Base-by-base conservation (phyloP, 1,140 invertebrate genomes). In the Berghia stephanieae region DNA sequence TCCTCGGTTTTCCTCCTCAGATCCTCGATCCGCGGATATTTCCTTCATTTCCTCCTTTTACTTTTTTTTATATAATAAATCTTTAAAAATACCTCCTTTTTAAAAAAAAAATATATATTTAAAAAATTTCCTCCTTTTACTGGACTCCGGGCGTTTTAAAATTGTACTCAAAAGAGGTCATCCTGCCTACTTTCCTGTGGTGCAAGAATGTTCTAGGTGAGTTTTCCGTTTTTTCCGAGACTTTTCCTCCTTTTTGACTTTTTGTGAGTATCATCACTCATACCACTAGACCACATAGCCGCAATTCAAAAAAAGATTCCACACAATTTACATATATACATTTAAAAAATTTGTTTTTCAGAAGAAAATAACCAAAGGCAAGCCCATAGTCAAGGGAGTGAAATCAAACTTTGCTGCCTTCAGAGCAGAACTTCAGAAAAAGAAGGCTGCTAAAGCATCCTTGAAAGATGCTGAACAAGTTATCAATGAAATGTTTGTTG, bases 401-500 rank as follows among this genome's bases (percentile, higher is more conserved):
- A 85, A 81, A 40, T 88, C 87, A 1, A 88, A 88, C 68, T 89
- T 89, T 85, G 86, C 87, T n/a, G 82, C 81, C 0, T 89, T 88
- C 80, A 75, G 83, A 24, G 83, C 85, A 10, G 81, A 85, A 46
- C 85, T 88, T 82, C 82, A 82, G 68, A 82, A 84, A 75, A 75
- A 78, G 21, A 70, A 83, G 44, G 49, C 77, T 27, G 36, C 80
- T n/a, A 52, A 49, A 8, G 44, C 18, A 24, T 24, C 49, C 21
- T 2, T 27, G 6, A 27, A n/a, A 1, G 40, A 57, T 34, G n/a
- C 21, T 40, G 72, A 78, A 49, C 67, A 27, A 34, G 38, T 31
- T n/a, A 31, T n/a, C 21, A 44, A 71, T 60, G 63, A 42, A n/a
- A n/a, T n/a, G n/a, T n/a, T n/a, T n/a, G n/a, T n/a, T n/a, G n/a